Evolutionary conservation across 2,113 vertebrate species (phyloP), one percentile per base, ranked within the genome.

Genomic region (Bufo bufo): DNA sequence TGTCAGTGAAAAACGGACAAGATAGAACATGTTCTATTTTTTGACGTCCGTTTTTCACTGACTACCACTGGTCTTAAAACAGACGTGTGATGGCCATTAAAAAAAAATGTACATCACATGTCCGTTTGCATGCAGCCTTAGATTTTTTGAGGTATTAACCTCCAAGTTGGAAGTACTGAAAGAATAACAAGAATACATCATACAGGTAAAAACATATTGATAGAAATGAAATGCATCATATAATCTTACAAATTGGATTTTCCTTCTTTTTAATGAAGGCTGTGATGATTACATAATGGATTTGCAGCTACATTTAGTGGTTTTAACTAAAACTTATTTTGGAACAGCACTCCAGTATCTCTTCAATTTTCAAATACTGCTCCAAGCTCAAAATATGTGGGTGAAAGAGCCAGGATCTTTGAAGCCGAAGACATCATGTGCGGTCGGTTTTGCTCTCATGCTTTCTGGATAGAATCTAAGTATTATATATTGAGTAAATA

Each of bases 231-330:
- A 19, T 7, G 19, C 3, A 63, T 17, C 17, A 19, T 63, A 5
- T 20, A 63, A 63, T 63, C 61, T 20, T 2, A 63, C 19, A 19
- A 63, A 20, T 63, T 63, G 19, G 61, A 20, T 20, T 63, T 63
- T 63, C 43, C 49, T 13, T 79, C n/a, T 33, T 54, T 77, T 20
- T n/a, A 54, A 50, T 85, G 0, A 0, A 79, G 0, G 0, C 81
- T 75, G 12, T 89, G 90, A 90, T 4, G 69, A 72, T 89, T 78
- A 58, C 88, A 78, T 87, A 85, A 74, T 80, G 75, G 85, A 84
- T 82, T 6, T 45, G 13, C 52, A 33, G 5, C 54, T 82, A 65
- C 19, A 63, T 63, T 63, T 82, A 59, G 58, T 82, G 79, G 58
- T 82, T 63, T 82, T 9, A 49, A 17, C 11, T 49, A 19, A 47